Evolutionary conservation across 2,113 vertebrate genomes (phyloP), one percentile per base, ranked within the genome.

Genomic region (Xenopus borealis): DNA sequence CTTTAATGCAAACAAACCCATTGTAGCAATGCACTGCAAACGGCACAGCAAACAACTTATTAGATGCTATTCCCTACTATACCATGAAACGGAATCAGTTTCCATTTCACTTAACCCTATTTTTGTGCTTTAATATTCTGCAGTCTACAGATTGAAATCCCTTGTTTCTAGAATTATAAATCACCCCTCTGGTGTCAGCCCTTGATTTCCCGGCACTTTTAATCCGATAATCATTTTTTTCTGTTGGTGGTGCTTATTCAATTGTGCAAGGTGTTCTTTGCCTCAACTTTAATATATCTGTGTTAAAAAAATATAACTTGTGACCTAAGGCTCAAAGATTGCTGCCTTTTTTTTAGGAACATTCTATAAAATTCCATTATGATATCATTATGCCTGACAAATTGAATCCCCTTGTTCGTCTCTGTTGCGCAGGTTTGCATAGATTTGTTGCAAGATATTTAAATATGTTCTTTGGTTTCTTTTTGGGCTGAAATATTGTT

Each of bases 41-140:
- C 23, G 64, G 59, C 63, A 47, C 62, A 69, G 73, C 62, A 45
- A 69, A 69, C 63, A 46, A 53, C 73, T 69, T 76, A 76, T 69
- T 68, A 62, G 55, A 53, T 69, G 23, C 62, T 69, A 63, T 69
- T 69, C 66, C 62, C 58, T 40, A 27, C 58, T 40, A 27, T 27
- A 27, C 23, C 23, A 27, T 27, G 23, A 27, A 27, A 27, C 23
- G 3, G 23, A 27, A 40, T 77, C 66, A 53, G 59, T 77, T 77
- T 77, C 74, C 74, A 77, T 77, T 70, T 69, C 74, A 77, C 74
- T 77, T 77, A 77, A 77, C 74, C 67, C 74, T 70, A 64, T 69
- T 77, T 69, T 64, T 40, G 46, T 57, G 18, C 59, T 77, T 77
- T 77, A 77, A 77, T 77, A 77, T 77, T 69, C 66, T 1, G 66